Conservation (phyloP, 2,888 invertebrate genomes). For the Athripsodes cinereus region DNA sequence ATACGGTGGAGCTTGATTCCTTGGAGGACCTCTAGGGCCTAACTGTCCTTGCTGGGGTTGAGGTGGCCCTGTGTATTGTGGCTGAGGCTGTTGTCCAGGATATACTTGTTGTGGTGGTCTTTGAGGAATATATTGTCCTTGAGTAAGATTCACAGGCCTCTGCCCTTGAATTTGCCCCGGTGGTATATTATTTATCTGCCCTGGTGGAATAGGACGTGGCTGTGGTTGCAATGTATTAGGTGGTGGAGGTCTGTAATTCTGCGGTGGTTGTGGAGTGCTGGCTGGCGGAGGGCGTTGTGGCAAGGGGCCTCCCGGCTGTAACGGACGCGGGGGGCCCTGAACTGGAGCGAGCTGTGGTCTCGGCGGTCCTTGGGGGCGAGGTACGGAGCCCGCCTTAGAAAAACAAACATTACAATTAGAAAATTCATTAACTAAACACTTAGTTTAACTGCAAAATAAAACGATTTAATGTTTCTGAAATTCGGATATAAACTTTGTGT, state of each 20-base stretch:
- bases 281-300: constrained; percentile 38
- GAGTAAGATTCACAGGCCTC: constrained; percentile 11
- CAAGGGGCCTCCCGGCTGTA: constrained; percentile 34
- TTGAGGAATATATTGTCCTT: constrained; percentile 35
- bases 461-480: no score
- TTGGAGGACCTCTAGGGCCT: constrained; percentile 14
- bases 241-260: constrained; percentile 38
- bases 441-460: no score
- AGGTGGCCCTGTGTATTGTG: neutral
- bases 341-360: constrained; percentile 32
- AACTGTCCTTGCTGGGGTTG: constrained; percentile 13
- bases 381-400: constrained; percentile 35
- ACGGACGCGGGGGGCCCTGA: constrained; percentile 38
- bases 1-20: constrained; percentile 20
- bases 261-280: constrained; percentile 31
- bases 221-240: constrained; percentile 35
- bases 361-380: constrained; percentile 33
- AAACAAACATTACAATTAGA: no score
- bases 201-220: constrained; percentile 38
- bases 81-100: constrained; percentile 6
- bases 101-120: constrained; percentile 9
- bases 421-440: no score
- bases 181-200: constrained; percentile 29
- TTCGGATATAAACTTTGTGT: no score
- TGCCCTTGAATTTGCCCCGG: neutral